Evolutionary conservation across 2,797 vertebrate genomes (phyloP).

Genomic region (Sarcophilus harrisii): DNA sequence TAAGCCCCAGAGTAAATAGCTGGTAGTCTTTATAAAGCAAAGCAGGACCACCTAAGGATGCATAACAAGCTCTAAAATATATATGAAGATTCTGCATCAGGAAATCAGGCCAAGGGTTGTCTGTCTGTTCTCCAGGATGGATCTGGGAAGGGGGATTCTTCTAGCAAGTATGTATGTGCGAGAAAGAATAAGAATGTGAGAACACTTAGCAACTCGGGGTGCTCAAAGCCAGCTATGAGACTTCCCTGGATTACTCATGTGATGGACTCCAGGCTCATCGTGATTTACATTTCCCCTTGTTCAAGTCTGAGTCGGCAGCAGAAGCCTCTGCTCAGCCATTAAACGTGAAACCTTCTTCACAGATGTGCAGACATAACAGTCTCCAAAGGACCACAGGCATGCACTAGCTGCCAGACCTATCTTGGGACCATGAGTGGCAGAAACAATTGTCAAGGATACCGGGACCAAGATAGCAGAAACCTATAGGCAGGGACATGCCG

Average conservation of each 20-base stretch:
- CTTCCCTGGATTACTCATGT: background rate
- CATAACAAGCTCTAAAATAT: background rate
- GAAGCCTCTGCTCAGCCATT: background rate
- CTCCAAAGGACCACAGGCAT: background rate
- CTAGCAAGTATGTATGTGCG: background rate
- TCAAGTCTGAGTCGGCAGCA: background rate
- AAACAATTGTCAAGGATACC: background rate
- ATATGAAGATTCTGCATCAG: background rate
- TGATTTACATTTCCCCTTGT: background rate
- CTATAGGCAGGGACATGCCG: background rate
- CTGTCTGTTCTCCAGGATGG: background rate
- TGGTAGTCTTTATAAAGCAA: background rate
- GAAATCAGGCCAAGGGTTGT: background rate
- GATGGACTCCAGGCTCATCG: background rate
- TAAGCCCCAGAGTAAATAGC: background rate
- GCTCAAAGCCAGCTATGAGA: background rate
- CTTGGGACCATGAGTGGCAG: background rate
- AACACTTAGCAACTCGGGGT: background rate
- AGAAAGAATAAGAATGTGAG: background rate
- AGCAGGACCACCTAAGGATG: background rate
- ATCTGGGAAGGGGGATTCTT: fast-evolving
- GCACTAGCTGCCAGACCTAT: background rate
- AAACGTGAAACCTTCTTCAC: background rate
- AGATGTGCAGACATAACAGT: background rate
- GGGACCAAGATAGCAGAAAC: background rate